Evolutionary conservation across 2,888 invertebrate species (phyloP).

Genomic region (Amphipyra berbera): DNA sequence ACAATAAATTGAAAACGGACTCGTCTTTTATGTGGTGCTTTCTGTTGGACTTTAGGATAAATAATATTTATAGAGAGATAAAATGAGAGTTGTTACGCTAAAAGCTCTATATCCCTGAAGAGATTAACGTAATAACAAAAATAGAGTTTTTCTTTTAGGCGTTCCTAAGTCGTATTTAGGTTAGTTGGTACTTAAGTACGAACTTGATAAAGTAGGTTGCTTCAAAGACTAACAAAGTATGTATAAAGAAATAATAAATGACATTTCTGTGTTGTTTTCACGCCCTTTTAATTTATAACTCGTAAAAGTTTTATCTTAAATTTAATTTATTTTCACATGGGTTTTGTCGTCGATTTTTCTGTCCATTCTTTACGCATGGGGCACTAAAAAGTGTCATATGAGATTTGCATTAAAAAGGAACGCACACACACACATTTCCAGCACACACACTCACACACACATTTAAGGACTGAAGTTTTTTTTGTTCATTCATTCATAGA

Average conservation of each 20-base stretch:
- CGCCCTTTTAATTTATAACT: constrained; percentile 54
- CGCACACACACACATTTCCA: not conserved
- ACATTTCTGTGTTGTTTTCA: constrained; percentile 48
- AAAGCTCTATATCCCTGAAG: constrained; percentile 26
- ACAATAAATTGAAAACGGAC: too few species aligned
- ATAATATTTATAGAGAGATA: constrained; percentile 29
- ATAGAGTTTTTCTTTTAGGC: constrained; percentile 17
- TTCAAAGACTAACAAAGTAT: not conserved
- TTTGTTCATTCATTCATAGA: not conserved
- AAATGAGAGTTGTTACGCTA: constrained; percentile 20
- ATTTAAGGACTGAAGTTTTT: not conserved
- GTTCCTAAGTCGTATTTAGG: constrained; percentile 17
- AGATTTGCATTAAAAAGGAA: constrained; percentile 26
- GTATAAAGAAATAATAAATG: constrained; percentile 18
- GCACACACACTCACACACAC: not conserved
- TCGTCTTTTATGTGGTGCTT: too few species aligned
- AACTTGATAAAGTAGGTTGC: not conserved
- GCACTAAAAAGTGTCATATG: constrained; percentile 13
- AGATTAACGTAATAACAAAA: constrained; percentile 28
- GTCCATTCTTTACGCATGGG: constrained; percentile 11
- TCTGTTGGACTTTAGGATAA: constrained; percentile 22
- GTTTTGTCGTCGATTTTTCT: constrained; percentile 50
- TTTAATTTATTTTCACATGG: constrained; percentile 56
- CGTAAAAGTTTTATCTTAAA: constrained; percentile 55
- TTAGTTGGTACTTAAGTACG: constrained; percentile 6